Evolutionary conservation across 2,888 invertebrate species (phyloP).

Genomic region (Dryomyza anilis): DNA sequence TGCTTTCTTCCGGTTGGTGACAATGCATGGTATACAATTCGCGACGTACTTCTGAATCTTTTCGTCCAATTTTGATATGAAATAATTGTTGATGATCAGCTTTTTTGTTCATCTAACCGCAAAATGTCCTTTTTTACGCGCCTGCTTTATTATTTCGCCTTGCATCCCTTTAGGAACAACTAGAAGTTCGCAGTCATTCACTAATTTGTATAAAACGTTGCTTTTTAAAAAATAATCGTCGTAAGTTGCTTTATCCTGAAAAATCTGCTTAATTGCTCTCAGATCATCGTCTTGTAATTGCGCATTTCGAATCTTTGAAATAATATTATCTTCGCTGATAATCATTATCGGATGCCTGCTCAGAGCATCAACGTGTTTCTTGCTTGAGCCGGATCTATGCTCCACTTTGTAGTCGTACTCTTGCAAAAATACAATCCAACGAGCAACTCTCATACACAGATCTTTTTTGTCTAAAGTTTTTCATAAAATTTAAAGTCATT

Average conservation of each 20-base stretch:
- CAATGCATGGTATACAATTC: neutral
- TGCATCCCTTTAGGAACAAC: neutral
- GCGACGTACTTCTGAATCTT: neutral
- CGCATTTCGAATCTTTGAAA: neutral
- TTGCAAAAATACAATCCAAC: too few relatives aligned
- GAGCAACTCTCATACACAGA: neutral
- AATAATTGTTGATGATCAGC: neutral
- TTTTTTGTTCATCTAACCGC: neutral
- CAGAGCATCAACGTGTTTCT: too few relatives aligned
- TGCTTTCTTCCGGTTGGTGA: conserved; percentile 32
- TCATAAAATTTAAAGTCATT: neutral
- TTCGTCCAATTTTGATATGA: neutral
- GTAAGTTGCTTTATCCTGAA: neutral
- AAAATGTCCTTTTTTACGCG: neutral
- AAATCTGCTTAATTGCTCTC: neutral
- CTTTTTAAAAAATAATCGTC: neutral
- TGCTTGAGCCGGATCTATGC: neutral
- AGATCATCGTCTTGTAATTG: neutral
- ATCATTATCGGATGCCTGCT: too few relatives aligned
- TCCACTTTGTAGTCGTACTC: neutral
- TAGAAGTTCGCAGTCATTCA: neutral
- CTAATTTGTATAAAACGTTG: neutral
- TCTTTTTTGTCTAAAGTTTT: neutral
- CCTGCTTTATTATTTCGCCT: neutral
- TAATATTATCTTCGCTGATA: neutral